A percentile compares a stretch with the other conserved stretches of the same genome.
phyloP scores from a whole-genome alignment of 2,113 vertebrate species.

The Callorhinus ursinus region DNA sequence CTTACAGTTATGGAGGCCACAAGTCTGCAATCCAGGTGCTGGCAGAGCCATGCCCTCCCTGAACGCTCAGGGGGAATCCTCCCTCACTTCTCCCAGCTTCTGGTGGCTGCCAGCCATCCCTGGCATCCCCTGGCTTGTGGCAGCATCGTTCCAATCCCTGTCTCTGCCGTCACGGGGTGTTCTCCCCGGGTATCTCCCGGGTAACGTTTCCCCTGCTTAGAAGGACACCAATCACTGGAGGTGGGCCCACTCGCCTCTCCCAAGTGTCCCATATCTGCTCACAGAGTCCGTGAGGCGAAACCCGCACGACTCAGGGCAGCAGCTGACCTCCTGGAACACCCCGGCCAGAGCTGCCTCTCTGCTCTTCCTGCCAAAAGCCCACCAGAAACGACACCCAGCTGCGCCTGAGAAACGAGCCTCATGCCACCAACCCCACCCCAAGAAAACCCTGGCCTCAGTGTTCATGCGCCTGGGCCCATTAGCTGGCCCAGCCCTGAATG shows the following conservation, averaged over 20 bases:
- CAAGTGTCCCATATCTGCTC: fast-evolving
- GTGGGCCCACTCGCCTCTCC: fast-evolving
- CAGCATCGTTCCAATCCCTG: background rate
- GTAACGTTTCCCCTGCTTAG: no score
- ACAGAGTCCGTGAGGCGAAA: no score
- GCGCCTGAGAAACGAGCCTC: background rate
- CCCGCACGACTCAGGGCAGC: background rate
- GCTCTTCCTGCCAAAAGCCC: background rate
- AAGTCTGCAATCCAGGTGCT: fast-evolving
- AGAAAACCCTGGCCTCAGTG: background rate
- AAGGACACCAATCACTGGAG: fast-evolving
- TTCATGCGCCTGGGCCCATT: background rate
- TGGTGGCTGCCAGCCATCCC: fast-evolving
- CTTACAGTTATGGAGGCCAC: background rate
- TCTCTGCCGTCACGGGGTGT: fast-evolving
- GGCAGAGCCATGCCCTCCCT: fast-evolving
- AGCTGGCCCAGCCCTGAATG: background rate
- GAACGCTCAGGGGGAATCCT: fast-evolving
- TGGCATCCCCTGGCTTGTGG: fast-evolving
- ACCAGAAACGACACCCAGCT: fast-evolving
- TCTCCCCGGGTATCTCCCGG: fast-evolving
- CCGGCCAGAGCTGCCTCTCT: background rate
- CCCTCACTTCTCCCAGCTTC: no score
- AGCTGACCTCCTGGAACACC: no score
- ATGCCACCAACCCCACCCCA: background rate